These are phyloP conservation scores for Bufo gargarizans DNA, from an alignment of 2,113 vertebrate genomes.

Conservation along the genomic window DNA sequence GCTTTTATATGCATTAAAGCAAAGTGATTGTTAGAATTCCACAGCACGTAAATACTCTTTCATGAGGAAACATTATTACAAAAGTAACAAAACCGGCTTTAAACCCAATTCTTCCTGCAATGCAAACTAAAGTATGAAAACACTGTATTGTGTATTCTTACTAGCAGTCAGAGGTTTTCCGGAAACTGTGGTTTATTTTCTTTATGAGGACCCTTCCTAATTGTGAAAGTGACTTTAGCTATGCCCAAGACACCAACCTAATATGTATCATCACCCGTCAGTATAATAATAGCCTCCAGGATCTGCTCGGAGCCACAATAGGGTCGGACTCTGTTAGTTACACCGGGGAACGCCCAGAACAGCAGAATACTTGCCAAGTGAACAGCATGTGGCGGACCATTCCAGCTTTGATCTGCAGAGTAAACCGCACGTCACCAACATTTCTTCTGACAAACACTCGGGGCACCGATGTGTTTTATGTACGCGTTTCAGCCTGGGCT, in stretches of 20 bases:
- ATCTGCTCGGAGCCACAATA: neutral
- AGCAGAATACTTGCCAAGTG: neutral
- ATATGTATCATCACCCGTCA: neutral
- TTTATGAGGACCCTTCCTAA: neutral
- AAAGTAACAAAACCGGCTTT: neutral
- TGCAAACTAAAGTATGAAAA: neutral
- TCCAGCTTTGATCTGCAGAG: slow-evolving; percentile 25
- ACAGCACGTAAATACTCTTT: neutral
- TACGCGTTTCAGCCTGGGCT: neutral
- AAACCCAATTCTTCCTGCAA: slow-evolving; percentile 5
- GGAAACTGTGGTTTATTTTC: neutral
- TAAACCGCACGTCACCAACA: neutral
- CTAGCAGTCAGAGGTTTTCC: slow-evolving; percentile 23
- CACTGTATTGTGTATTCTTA: neutral
- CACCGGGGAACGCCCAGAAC: neutral
- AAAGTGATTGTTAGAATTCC: neutral
- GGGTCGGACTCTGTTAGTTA: neutral
- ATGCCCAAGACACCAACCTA: neutral
- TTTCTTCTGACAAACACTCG: slow-evolving; percentile 18
- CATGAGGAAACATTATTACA: neutral
- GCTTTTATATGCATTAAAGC: too few species aligned
- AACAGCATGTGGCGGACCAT: neutral
- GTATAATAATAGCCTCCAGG: neutral
- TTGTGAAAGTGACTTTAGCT: neutral
- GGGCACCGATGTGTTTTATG: neutral